phyloP scores from a whole-genome alignment of 2,113 vertebrate species.

The Chloroceryle aenea region DNA sequence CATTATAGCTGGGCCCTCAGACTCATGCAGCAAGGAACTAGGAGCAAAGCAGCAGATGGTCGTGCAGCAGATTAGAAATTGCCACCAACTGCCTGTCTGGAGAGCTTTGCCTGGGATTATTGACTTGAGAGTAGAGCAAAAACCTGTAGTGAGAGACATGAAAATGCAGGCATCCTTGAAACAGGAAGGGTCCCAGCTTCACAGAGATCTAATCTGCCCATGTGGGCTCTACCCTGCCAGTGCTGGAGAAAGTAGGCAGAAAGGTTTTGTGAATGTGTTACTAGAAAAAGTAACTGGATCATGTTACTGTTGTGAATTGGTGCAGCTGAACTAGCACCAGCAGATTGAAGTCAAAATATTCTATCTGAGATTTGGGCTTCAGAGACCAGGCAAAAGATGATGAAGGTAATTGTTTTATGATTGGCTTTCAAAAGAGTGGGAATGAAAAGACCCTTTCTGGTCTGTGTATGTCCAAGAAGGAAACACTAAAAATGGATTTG shows the following conservation, averaged over 20 bases:
- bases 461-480: background rate
- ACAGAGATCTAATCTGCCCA: background rate
- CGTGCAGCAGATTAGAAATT: slow-evolving; percentile 12
- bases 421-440: background rate
- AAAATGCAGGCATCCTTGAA: slow-evolving; percentile 1
- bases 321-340: background rate
- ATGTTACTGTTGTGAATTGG: slow-evolving; percentile 8
- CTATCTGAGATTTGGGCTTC: background rate
- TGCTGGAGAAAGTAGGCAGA: background rate
- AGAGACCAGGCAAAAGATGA: background rate
- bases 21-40: background rate
- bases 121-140: background rate
- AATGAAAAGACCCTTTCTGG: accelerated
- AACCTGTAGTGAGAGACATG: background rate
- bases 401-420: background rate
- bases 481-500: background rate
- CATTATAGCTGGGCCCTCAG: background rate
- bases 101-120: slow-evolving; percentile 12
- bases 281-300: slow-evolving; percentile 34
- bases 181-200: background rate
- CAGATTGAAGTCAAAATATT: background rate
- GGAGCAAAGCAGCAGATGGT: slow-evolving; percentile 50
- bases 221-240: background rate
- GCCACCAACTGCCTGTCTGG: background rate
- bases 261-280: slow-evolving; percentile 37